phyloP scores from a whole-genome alignment of 2,113 vertebrate species.

The Brachyhypopomus occidentalis region DNA sequence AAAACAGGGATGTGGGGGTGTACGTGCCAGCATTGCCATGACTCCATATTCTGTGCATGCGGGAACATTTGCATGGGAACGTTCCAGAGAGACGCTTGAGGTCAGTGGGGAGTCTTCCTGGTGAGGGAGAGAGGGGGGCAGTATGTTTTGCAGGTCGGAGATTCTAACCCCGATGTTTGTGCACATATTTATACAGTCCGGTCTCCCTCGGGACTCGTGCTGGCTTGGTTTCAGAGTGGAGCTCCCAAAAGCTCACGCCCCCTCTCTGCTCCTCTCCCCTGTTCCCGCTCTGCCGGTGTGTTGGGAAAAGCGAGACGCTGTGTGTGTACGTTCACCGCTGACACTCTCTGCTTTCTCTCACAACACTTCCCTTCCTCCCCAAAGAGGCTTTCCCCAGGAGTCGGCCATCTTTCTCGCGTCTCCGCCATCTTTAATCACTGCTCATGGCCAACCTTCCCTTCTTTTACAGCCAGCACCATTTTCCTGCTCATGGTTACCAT shows the following conservation, averaged over 20 bases:
- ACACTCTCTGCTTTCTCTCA: conserved; percentile 33
- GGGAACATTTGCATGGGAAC: conserved; percentile 11
- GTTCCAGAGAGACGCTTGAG: neutral
- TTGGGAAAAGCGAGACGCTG: conserved; percentile 16
- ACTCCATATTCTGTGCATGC: neutral
- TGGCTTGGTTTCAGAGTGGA: conserved; percentile 9
- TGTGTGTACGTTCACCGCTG: conserved; percentile 30
- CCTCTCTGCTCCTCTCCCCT: neutral
- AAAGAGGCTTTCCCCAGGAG: conserved; percentile 14
- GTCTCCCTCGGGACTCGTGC: conserved; percentile 17
- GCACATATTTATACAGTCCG: conserved; percentile 37
- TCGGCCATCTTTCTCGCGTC: neutral
- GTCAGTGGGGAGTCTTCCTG: conserved; percentile 2
- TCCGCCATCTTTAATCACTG: too few relatives aligned
- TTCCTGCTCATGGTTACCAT: neutral
- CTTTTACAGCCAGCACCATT: neutral
- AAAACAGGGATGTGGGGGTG: neutral
- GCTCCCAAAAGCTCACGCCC: conserved; percentile 18
- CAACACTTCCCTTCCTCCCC: conserved; percentile 24
- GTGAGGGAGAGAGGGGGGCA: neutral
- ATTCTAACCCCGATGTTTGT: conserved; percentile 41
- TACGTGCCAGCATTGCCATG: neutral
- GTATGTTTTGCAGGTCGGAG: conserved; percentile 14
- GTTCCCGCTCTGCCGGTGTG: neutral
- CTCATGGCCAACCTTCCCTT: neutral